Evolutionary conservation across 1,140 invertebrate species (phyloP).

Genomic region (Harpegnathos saltator): DNA sequence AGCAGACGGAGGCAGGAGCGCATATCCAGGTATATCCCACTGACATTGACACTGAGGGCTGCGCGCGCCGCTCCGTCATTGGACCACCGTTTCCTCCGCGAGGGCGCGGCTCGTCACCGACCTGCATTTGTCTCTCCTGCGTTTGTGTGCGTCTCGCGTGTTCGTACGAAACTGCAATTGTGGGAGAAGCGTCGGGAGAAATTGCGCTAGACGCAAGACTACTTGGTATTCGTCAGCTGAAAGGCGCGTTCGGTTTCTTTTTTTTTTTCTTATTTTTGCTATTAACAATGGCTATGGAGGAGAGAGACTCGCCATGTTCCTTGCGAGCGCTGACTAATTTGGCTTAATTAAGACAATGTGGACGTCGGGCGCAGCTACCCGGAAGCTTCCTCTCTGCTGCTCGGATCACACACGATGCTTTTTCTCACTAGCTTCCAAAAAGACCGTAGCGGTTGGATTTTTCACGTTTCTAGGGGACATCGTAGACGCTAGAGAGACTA

Average conservation of each 20-base stretch:
- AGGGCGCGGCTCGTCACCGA: slow-evolving; percentile 6
- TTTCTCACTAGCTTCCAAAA: slow-evolving; percentile 1
- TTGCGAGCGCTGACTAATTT: slow-evolving; percentile 35
- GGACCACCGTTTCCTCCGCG: slow-evolving; percentile 39
- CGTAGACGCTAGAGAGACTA: slow-evolving; percentile 28
- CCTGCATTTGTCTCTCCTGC: background rate
- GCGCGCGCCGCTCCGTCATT: slow-evolving; percentile 43
- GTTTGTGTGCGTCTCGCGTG: too few relatives aligned
- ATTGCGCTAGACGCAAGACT: background rate
- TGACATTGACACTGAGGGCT: slow-evolving; percentile 47
- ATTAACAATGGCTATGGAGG: background rate
- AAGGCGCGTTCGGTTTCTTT: background rate
- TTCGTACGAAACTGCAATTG: background rate
- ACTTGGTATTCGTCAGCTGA: background rate
- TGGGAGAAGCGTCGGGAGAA: background rate
- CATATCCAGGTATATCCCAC: slow-evolving; percentile 26
- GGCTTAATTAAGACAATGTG: background rate
- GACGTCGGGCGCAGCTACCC: background rate
- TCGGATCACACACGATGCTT: slow-evolving; percentile 52
- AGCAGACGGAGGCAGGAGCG: slow-evolving; percentile 35
- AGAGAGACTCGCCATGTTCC: background rate
- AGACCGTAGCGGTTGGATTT: slow-evolving; percentile 34
- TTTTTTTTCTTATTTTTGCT: too few relatives aligned
- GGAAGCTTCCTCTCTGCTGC: background rate
- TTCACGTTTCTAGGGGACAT: slow-evolving; percentile 46